These are phyloP conservation scores for Sinocyclocheilus grahami DNA, from an alignment of 2,113 vertebrate species.

Conservation along the genomic window DNA sequence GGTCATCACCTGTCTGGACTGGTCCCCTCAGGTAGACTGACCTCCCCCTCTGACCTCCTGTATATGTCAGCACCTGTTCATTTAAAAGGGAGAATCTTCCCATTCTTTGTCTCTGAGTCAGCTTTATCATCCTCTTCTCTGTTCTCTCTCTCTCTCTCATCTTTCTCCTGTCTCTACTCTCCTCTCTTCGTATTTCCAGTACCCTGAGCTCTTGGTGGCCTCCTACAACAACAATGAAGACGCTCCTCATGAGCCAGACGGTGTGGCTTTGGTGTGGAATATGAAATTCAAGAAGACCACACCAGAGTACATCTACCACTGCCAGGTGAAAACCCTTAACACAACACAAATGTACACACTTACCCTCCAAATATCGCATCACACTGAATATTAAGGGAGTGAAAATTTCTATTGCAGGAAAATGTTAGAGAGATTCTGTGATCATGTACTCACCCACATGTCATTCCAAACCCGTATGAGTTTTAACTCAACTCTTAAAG, in stretches of 20 bases:
- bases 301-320: slow-evolving; percentile 97
- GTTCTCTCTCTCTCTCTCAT: slow-evolving; percentile 24
- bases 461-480: background rate
- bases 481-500: background rate
- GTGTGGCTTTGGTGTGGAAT: slow-evolving; percentile 96
- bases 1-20: slow-evolving; percentile 95
- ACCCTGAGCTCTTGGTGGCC: slow-evolving; percentile 94
- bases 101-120: slow-evolving; percentile 13
- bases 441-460: background rate
- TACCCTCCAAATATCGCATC: background rate
- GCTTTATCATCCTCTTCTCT: background rate
- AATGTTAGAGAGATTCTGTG: background rate
- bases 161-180: background rate
- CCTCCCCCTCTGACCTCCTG: slow-evolving; percentile 43
- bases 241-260: slow-evolving; percentile 95
- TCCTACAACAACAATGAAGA: slow-evolving; percentile 98
- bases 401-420: no score
- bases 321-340: slow-evolving; percentile 81
- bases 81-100: slow-evolving; percentile 37
- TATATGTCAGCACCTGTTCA: slow-evolving; percentile 53
- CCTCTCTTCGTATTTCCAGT: slow-evolving; percentile 71
- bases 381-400: background rate
- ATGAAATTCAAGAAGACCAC: slow-evolving; percentile 99
- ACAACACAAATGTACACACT: background rate
- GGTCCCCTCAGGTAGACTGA: slow-evolving; percentile 90